Percentiles rank a stretch among this genome's conserved stretches.
Conservation (phyloP, 2,888 invertebrate species). For the Diarsia brunnea region DNA sequence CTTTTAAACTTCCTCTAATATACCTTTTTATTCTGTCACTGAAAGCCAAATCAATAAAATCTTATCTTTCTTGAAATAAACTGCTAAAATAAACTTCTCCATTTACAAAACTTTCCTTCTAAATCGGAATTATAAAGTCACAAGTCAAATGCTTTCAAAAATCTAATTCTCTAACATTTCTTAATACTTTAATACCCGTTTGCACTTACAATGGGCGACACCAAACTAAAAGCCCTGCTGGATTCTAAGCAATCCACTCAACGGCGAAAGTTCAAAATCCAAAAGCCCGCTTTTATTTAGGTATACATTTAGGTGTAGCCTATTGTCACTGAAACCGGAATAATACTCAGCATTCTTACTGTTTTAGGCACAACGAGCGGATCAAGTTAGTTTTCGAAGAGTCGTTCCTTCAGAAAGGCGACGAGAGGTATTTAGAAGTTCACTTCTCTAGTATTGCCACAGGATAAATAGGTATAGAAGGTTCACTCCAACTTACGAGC, state of each 20-base stretch:
- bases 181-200: constrained; percentile 24
- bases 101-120: constrained; percentile 29
- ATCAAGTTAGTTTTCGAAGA: constrained; percentile 96
- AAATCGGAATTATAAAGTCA: constrained; percentile 35
- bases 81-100: constrained; percentile 25
- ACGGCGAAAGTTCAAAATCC: background rate
- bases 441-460: constrained; percentile 25
- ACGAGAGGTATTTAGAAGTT: constrained; percentile 92
- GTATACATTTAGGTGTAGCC: background rate
- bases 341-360: constrained; percentile 54
- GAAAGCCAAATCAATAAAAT: constrained; percentile 15
- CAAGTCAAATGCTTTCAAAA: constrained; percentile 37
- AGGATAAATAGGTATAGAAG: constrained; percentile 17
- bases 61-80: constrained; percentile 20
- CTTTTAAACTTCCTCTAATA: background rate
- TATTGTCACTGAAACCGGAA: background rate
- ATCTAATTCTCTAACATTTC: constrained; percentile 44
- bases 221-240: background rate
- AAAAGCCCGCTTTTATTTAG: background rate
- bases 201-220: background rate
- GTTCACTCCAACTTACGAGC: background rate
- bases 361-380: constrained; percentile 93
- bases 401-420: constrained; percentile 94
- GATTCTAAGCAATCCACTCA: background rate
- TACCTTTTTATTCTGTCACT: background rate